Evolutionary conservation across 2,113 vertebrate genomes (phyloP), one percentile per base, ranked within the genome.

Genomic region (Anser brachyrhynchus): DNA sequence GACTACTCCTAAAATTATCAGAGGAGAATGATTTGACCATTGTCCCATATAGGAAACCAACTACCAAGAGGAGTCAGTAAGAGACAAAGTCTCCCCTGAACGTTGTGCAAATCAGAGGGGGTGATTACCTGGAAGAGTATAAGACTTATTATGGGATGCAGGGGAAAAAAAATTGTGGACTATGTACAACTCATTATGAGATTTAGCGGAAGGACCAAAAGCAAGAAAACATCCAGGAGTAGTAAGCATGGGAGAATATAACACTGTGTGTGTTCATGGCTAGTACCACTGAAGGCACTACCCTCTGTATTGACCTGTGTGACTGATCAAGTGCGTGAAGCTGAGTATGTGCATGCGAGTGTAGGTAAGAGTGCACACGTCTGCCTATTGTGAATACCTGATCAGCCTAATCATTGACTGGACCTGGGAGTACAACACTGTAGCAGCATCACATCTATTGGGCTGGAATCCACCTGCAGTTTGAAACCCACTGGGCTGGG

Each of bases 281-380:
- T 25, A 41, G 21, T 31, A 28, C 11, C 7, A 21, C 33, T 67
- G 44, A 70, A 74, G 43, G 16, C 15, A 58, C 9, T 6, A 1
- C 9, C 43, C 19, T 44, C 12, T 70, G 10, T 19, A 58, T 13
- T 64, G 26, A 28, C 8, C 11, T n/a, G 39, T 11, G n/a, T 31
- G 25, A 26, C 6, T 1, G 1, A n/a, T 3, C 0, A 1, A 16
- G 7, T 18, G 31, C 23, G 35, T 57, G 7, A 35, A 1, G 43
- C 3, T 16, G 11, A n/a, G 8, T 19, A 41, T 3, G 3, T 29
- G 26, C 29, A 13, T 0, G 5, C 11, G 5, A 2, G 0, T 5
- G 33, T 21, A 15, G 39, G 28, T 15, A 10, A 28, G 17, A 1
- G 1, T 25, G 20, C 13, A 22, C 10, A 31, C 35, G 3, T 6